These are phyloP conservation scores for Spilogale gracilis DNA, from an alignment of 2,113 vertebrate genomes.

Conservation along the genomic window DNA sequence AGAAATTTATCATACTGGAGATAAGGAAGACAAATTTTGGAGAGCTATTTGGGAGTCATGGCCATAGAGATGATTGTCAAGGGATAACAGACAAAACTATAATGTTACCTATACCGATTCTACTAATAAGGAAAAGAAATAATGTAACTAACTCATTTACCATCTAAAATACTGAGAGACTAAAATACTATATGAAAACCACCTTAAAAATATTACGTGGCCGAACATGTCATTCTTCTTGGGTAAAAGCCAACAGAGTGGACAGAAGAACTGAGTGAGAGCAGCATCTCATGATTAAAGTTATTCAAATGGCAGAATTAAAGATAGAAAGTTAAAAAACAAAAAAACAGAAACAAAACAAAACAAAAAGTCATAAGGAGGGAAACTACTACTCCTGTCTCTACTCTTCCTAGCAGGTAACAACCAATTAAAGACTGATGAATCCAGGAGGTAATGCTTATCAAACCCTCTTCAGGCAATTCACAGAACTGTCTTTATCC, in stretches of 20 bases:
- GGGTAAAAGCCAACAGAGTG: background rate
- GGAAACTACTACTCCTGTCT: background rate
- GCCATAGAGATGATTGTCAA: background rate
- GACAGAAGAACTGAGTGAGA: background rate
- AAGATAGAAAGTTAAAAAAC: constrained; percentile 1
- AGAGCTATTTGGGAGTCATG: background rate
- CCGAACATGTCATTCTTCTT: constrained; percentile 5
- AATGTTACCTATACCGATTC: constrained; percentile 4
- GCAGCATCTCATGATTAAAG: background rate
- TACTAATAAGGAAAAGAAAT: constrained; percentile 5
- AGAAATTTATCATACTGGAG: background rate
- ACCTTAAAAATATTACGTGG: constrained; percentile 55
- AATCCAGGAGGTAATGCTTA: background rate
- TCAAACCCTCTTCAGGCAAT: constrained; percentile 46
- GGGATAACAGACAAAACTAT: background rate
- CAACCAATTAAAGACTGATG: background rate
- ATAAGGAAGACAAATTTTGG: constrained; percentile 32
- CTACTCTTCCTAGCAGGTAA: background rate
- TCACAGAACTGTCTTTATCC: background rate
- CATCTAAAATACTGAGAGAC: constrained; percentile 28
- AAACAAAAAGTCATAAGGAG: background rate
- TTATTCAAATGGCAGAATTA: constrained; percentile 11
- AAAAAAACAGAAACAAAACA: background rate
- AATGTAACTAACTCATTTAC: constrained; percentile 38
- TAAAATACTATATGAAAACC: constrained; percentile 37